These are phyloP conservation scores for Dorcus parallelipipedus DNA, from an alignment of 2,888 invertebrate genomes.

Conservation along the genomic window DNA sequence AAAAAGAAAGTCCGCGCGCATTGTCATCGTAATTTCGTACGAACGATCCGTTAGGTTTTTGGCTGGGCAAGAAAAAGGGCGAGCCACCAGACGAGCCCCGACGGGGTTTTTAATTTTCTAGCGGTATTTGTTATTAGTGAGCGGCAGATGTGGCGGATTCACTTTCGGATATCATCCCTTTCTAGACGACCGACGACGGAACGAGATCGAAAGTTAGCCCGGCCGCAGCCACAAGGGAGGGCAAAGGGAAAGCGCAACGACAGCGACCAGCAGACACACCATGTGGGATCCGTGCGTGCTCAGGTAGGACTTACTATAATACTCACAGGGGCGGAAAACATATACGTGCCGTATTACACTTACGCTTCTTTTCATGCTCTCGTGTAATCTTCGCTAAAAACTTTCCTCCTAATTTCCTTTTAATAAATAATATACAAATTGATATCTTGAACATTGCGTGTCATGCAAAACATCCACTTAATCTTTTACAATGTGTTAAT, in stretches of 20 bases:
- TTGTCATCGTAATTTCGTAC: too few relatives aligned
- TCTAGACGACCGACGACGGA: conserved; percentile 14
- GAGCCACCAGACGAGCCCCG: too few relatives aligned
- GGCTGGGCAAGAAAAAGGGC: too few relatives aligned
- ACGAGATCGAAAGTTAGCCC: conserved; percentile 31
- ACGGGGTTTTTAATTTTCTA: not conserved
- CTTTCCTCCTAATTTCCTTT: too few relatives aligned
- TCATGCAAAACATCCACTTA: too few relatives aligned
- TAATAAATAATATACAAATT: too few relatives aligned
- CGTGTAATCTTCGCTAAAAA: too few relatives aligned
- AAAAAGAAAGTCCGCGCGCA: too few relatives aligned
- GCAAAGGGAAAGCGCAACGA: conserved; percentile 16
- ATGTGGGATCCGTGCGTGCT: conserved; percentile 30
- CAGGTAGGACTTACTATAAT: conserved; percentile 25
- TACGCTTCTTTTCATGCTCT: not conserved
- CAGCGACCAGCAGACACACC: conserved; percentile 23
- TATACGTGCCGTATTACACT: conserved; percentile 19
- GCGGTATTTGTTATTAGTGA: conserved; percentile 9
- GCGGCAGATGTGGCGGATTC: conserved; percentile 18
- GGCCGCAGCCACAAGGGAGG: conserved; percentile 16
- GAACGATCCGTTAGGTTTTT: too few relatives aligned
- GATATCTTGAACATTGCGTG: too few relatives aligned
- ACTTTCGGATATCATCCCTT: conserved; percentile 22
- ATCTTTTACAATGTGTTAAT: too few relatives aligned
- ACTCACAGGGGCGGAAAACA: conserved; percentile 10